Base-by-base conservation (phyloP, 2,113 vertebrate species). In the Burhinus bistriatus region DNA sequence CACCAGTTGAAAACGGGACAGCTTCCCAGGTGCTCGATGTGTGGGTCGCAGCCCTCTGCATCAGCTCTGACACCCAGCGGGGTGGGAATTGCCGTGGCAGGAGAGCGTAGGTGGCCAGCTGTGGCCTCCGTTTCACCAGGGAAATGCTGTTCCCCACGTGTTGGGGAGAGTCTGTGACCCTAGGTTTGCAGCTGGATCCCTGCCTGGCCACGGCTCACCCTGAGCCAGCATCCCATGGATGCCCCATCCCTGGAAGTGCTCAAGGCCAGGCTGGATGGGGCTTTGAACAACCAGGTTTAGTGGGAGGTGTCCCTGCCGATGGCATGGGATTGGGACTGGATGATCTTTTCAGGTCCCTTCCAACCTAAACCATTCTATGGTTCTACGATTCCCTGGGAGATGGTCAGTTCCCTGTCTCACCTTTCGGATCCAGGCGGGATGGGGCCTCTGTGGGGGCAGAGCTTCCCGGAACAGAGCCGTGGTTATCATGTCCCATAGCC, bases 91-190 rank as follows among this genome's bases (percentile, higher is more conserved):
- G 68, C 27, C 1, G 1, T 0, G 7, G 32, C 66, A 79, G 89
- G 72, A 86, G 47, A 16, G 27, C 7, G 25, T 13, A 92, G 36
- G 7, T 6, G 17, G 8, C 57, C 1, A 2, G 7, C 61, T 22
- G 32, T 6, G 4, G 27, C 16, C 47, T 49, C 34, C 0, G 0
- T 65, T 44, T 64, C 34, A 12, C 42, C 25, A 9, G 47, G 32
- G n/a, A 42, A 57, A 44, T 8, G 51, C 26, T 1, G 1, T 59
- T 73, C n/a, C 15, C 8, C 1, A 0, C 1, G 11, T 42, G 38
- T 6, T 1, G 0, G 55, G 51, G 38, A 78, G 17, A 0, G 0
- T 61, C 83, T 62, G 54, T 11, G 16, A 30, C 2, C 0, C 49
- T 32, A 7, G 38, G 25, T 34, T 42, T 45, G 59, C 51, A 27